phyloP scores from a whole-genome alignment of 2,888 invertebrate genomes.

The Andrena dorsata region DNA sequence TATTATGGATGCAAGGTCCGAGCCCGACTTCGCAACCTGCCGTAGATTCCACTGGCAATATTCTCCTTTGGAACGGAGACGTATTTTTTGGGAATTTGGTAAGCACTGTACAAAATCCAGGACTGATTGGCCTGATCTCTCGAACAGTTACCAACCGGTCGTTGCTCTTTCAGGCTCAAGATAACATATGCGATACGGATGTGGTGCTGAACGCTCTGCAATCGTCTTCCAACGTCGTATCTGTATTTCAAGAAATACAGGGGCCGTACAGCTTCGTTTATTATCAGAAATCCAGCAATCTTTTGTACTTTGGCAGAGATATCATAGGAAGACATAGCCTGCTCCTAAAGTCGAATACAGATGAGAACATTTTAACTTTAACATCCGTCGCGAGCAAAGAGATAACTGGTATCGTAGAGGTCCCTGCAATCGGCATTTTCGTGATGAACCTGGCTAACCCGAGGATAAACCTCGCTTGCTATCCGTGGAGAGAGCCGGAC shows the following conservation, averaged over 20 bases:
- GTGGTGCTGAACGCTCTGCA: conserved; percentile 63
- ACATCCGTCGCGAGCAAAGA: conserved; percentile 83
- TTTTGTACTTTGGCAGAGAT: conserved; percentile 94
- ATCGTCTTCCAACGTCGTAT: conserved; percentile 80
- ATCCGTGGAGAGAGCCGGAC: conserved; percentile 84
- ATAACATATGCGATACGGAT: conserved; percentile 58
- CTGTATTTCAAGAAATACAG: conserved; percentile 87
- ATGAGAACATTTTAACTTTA: conserved; percentile 69
- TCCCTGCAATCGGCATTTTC: conserved; percentile 89
- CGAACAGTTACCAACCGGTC: not conserved
- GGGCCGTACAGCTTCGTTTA: conserved; percentile 95
- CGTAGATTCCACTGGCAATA: conserved; percentile 86
- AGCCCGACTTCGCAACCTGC: conserved; percentile 89
- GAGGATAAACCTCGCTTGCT: conserved; percentile 83
- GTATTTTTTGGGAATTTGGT: conserved; percentile 88
- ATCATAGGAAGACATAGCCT: conserved; percentile 94
- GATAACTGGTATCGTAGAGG: conserved; percentile 86
- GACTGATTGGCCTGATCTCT: not conserved
- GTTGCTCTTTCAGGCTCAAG: conserved; percentile 55
- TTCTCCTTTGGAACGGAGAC: conserved; percentile 96
- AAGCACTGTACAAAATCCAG: conserved; percentile 15
- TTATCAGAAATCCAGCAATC: conserved; percentile 87
- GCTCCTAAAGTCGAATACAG: conserved; percentile 87
- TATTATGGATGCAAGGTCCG: conserved; percentile 94
- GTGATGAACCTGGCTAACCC: conserved; percentile 84